A percentile compares a stretch with the other conserved stretches of the same genome.
phyloP scores from a whole-genome alignment of 2,113 vertebrate species.

The Perca fluviatilis region DNA sequence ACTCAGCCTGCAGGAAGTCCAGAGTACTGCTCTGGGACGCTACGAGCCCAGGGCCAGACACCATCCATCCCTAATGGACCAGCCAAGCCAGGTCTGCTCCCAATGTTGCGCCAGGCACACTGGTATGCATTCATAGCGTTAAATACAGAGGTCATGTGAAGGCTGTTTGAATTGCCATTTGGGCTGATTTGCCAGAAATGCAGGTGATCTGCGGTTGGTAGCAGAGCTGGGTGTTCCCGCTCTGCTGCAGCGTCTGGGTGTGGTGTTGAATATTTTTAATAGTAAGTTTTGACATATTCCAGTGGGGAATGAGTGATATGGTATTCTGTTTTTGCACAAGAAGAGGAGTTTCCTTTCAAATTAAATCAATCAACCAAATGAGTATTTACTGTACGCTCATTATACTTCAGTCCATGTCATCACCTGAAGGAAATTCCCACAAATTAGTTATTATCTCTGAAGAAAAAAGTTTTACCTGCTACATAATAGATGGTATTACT shows the following conservation, averaged over 20 bases:
- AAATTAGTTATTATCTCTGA: slow-evolving; percentile 32
- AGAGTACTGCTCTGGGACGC: slow-evolving; percentile 64
- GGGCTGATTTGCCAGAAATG: slow-evolving; percentile 54
- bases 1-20: slow-evolving; percentile 66
- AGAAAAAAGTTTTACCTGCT: slow-evolving; percentile 43
- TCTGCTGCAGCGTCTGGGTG: slow-evolving; percentile 51
- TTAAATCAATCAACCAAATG: slow-evolving; percentile 43
- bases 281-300: slow-evolving; percentile 49
- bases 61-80: slow-evolving; percentile 73
- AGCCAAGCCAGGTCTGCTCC: slow-evolving; percentile 58
- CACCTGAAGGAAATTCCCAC: slow-evolving; percentile 46
- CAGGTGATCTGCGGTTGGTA: slow-evolving; percentile 65
- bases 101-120: slow-evolving; percentile 48
- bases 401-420: slow-evolving; percentile 43
- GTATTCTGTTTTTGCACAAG: slow-evolving; percentile 35
- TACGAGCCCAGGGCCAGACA: slow-evolving; percentile 61
- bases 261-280: slow-evolving; percentile 53
- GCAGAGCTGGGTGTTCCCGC: slow-evolving; percentile 33
- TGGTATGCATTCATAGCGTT: slow-evolving; percentile 56
- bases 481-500: slow-evolving; percentile 47
- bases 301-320: slow-evolving; percentile 31
- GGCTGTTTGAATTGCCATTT: slow-evolving; percentile 40
- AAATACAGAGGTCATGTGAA: slow-evolving; percentile 62
- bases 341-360: slow-evolving; percentile 51
- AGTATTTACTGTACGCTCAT: slow-evolving; percentile 26